Evolutionary conservation across 2,888 invertebrate species (phyloP).

Genomic region (Tetropium fuscum): DNA sequence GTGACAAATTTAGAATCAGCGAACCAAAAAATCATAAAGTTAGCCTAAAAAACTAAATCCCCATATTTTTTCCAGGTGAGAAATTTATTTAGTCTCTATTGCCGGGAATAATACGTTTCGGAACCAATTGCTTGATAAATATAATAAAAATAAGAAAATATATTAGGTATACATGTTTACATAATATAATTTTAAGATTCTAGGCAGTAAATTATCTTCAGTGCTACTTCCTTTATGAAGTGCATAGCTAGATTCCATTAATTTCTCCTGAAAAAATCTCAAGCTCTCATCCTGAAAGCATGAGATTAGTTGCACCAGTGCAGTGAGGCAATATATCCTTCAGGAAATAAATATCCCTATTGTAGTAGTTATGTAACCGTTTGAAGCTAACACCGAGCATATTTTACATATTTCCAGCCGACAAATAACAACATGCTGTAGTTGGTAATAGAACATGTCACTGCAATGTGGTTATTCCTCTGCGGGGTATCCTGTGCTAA

Average conservation of each 20-base stretch:
- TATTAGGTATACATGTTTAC: background rate
- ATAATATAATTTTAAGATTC: no score
- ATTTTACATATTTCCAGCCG: conserved; percentile 24
- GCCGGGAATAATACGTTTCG: no score
- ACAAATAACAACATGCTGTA: conserved; percentile 22
- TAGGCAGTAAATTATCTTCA: background rate
- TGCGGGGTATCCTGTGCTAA: conserved; percentile 54
- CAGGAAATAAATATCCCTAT: conserved; percentile 10
- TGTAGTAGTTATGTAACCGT: conserved; percentile 18
- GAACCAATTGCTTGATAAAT: no score
- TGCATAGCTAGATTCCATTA: no score
- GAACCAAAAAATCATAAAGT: no score
- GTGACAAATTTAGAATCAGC: no score
- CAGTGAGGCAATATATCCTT: conserved; percentile 9
- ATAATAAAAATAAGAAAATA: no score
- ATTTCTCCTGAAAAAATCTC: no score
- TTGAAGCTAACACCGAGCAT: conserved; percentile 19
- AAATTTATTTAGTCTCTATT: no score
- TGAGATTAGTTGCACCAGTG: conserved; percentile 13
- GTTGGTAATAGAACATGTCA: conserved; percentile 46
- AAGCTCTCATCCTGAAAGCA: conserved; percentile 1
- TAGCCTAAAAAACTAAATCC: no score
- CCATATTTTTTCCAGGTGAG: no score
- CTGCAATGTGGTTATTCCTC: conserved; percentile 51
- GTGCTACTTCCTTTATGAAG: background rate